These are phyloP conservation scores for Aporophyla lueneburgensis DNA, from an alignment of 2,888 invertebrate genomes.

Conservation along the genomic window DNA sequence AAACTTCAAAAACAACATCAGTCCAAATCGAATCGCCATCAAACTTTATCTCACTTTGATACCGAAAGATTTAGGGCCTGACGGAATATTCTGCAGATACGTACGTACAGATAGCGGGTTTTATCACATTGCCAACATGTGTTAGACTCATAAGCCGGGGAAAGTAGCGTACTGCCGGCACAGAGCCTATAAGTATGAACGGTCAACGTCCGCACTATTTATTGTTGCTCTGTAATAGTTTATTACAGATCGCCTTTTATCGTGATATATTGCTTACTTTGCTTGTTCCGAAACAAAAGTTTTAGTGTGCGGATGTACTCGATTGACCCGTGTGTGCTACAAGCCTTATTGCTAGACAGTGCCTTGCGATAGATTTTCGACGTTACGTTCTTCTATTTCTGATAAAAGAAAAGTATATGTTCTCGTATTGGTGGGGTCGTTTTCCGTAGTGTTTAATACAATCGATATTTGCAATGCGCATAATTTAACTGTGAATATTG, in stretches of 20 bases:
- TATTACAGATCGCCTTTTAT: conserved; percentile 66
- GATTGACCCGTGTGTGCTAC: conserved; percentile 22
- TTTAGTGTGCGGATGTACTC: conserved; percentile 43
- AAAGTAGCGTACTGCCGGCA: conserved; percentile 53
- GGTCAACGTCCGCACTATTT: conserved; percentile 67
- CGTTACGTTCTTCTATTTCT: neutral
- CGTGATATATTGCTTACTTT: conserved; percentile 65
- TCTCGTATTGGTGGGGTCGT: no score
- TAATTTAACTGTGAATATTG: neutral
- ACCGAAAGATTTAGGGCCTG: conserved; percentile 48
- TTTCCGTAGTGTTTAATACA: neutral
- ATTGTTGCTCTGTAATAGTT: conserved; percentile 67
- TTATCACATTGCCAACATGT: conserved; percentile 64
- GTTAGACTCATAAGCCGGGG: conserved; percentile 61
- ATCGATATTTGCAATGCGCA: neutral
- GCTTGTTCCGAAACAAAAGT: conserved; percentile 53
- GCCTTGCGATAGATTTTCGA: neutral
- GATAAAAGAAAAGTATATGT: neutral
- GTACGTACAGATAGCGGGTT: conserved; percentile 55
- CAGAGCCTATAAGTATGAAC: conserved; percentile 61
- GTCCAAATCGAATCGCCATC: conserved; percentile 54
- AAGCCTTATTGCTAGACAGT: neutral
- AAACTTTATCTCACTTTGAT: conserved; percentile 55
- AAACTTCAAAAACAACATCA: conserved; percentile 45
- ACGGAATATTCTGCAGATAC: conserved; percentile 61